Evolutionary conservation across 2,888 invertebrate species (phyloP).

Genomic region (Phlogophora meticulosa): DNA sequence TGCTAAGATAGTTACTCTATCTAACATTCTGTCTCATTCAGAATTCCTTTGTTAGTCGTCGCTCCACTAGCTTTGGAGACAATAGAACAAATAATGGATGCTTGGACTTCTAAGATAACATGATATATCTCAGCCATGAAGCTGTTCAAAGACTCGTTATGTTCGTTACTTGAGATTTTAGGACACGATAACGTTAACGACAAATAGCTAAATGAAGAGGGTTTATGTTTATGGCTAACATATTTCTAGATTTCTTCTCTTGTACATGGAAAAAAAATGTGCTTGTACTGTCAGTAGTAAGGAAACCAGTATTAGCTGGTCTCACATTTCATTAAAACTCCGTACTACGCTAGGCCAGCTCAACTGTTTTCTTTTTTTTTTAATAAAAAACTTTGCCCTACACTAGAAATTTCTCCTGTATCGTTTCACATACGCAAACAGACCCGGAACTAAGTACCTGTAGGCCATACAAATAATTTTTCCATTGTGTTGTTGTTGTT

Average conservation of each 20-base stretch:
- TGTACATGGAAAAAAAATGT: too few species aligned
- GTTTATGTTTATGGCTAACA: background rate
- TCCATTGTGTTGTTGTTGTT: too few species aligned
- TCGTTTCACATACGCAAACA: too few species aligned
- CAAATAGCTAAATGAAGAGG: background rate
- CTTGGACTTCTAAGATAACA: slow-evolving; percentile 50
- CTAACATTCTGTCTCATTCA: slow-evolving; percentile 41
- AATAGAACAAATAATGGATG: slow-evolving; percentile 57
- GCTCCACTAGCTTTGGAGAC: slow-evolving; percentile 50
- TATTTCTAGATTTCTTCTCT: background rate
- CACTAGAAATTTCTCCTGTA: too few species aligned
- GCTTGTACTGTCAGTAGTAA: too few species aligned
- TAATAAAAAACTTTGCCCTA: too few species aligned
- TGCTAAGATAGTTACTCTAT: slow-evolving; percentile 30
- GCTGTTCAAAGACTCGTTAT: slow-evolving; percentile 44
- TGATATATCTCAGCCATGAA: slow-evolving; percentile 38
- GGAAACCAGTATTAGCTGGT: too few species aligned
- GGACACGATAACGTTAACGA: slow-evolving; percentile 27
- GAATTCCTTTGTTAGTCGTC: slow-evolving; percentile 42
- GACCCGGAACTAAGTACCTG: too few species aligned
- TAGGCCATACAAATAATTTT: too few species aligned
- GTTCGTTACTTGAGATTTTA: slow-evolving; percentile 40
- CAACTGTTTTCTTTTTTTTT: too few species aligned
- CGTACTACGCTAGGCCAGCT: too few species aligned
- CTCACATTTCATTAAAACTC: too few species aligned